Conservation (phyloP, 2,888 invertebrate species). For the Bombylius discolor region DNA sequence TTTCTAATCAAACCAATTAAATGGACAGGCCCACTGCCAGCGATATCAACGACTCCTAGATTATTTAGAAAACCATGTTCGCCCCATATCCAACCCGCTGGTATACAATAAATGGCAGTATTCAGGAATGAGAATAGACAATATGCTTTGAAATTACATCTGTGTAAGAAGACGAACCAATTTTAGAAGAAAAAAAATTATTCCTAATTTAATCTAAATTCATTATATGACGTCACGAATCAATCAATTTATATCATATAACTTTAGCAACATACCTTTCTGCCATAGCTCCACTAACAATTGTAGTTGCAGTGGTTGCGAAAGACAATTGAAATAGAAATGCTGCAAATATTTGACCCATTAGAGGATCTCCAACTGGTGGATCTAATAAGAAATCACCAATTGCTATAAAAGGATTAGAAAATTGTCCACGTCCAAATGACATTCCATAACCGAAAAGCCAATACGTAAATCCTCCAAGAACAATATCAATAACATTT, state of each 20-base stretch:
- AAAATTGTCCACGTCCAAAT: constrained; percentile 60
- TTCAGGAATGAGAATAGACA: constrained; percentile 81
- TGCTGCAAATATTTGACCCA: constrained; percentile 77
- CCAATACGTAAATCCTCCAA: constrained; percentile 86
- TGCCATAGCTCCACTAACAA: constrained; percentile 90
- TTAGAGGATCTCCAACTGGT: constrained; percentile 53
- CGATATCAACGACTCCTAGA: constrained; percentile 82
- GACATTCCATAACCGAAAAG: constrained; percentile 86
- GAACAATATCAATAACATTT: constrained; percentile 82
- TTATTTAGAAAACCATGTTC: constrained; percentile 72
- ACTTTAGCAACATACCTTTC: constrained; percentile 50
- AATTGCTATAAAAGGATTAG: constrained; percentile 69
- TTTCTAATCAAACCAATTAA: constrained; percentile 48
- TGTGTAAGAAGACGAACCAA: constrained; percentile 27
- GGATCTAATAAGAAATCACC: constrained; percentile 77
- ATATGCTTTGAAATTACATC: constrained; percentile 83
- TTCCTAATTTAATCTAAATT: too few species aligned
- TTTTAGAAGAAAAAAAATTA: too few species aligned
- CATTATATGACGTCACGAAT: too few species aligned
- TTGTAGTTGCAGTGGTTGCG: constrained; percentile 75
- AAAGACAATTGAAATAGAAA: constrained; percentile 85
- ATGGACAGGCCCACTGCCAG: constrained; percentile 84
- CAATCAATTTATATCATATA: too few species aligned
- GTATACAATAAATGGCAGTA: constrained; percentile 80
- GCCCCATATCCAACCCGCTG: constrained; percentile 90